A percentile compares a stretch with the other conserved stretches of the same genome.
These are phyloP conservation scores for Meandrina meandrites DNA, from an alignment of 92 coral and sea anemone species.

Conservation along the genomic window DNA sequence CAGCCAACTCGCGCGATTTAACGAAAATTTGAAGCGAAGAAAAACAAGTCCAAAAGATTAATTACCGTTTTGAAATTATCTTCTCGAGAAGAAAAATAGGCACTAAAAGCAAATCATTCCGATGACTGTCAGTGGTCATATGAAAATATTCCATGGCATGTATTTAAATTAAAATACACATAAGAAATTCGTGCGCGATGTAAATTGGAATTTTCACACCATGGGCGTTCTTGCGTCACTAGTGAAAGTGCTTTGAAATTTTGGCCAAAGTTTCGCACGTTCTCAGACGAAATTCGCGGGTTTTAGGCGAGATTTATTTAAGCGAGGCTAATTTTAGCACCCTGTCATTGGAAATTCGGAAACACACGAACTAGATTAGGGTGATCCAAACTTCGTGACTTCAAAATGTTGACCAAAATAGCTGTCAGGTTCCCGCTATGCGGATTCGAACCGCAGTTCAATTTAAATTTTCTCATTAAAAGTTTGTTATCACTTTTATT, in stretches of 20 bases:
- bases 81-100: neutral
- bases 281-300: neutral
- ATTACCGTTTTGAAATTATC: neutral
- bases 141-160: neutral
- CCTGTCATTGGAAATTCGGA: neutral
- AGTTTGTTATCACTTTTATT: neutral
- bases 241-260: neutral
- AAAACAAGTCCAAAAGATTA: neutral
- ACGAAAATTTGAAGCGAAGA: neutral
- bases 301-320: neutral
- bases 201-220: neutral
- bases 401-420: neutral
- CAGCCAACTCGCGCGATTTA: neutral
- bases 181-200: neutral
- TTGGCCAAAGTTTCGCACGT: neutral
- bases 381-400: neutral
- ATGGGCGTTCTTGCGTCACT: neutral
- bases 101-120: neutral
- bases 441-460: neutral
- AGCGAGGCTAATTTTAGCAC: neutral
- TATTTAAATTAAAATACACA: neutral
- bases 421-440: neutral
- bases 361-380: neutral
- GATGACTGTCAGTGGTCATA: neutral
- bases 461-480: neutral